A percentile compares a stretch with the other conserved stretches of the same genome.
Conservation (phyloP, 2,888 invertebrate species). For the Melipona beecheii region DNA sequence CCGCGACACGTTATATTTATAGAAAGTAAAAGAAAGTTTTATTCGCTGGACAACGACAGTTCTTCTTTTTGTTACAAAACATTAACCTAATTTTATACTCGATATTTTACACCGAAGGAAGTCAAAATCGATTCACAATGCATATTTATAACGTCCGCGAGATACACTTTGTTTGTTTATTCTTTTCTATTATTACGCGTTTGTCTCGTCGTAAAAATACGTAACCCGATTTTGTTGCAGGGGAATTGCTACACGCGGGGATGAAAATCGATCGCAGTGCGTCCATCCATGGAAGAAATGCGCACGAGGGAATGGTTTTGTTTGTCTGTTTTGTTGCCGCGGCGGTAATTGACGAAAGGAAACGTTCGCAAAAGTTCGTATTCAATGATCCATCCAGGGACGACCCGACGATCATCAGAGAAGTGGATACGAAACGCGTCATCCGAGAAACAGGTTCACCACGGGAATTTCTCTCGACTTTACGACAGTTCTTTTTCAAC, state of each 20-base stretch:
- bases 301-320: background rate
- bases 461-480: background rate
- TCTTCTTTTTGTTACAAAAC: background rate
- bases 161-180: background rate
- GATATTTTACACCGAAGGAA: background rate
- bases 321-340: background rate
- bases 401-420: background rate
- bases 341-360: background rate
- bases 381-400: background rate
- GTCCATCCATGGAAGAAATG: background rate
- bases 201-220: background rate
- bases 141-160: background rate
- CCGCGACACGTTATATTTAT: too few species aligned
- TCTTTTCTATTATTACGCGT: background rate
- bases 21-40: too few species aligned
- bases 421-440: conserved; percentile 7
- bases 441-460: conserved; percentile 5
- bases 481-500: background rate
- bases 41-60: background rate
- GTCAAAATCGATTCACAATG: background rate
- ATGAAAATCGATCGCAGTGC: background rate
- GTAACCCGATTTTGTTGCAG: background rate
- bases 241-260: background rate
- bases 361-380: background rate
- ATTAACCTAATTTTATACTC: background rate